phyloP scores from a whole-genome alignment of 2,797 vertebrate species.

The Alectoris magna region DNA sequence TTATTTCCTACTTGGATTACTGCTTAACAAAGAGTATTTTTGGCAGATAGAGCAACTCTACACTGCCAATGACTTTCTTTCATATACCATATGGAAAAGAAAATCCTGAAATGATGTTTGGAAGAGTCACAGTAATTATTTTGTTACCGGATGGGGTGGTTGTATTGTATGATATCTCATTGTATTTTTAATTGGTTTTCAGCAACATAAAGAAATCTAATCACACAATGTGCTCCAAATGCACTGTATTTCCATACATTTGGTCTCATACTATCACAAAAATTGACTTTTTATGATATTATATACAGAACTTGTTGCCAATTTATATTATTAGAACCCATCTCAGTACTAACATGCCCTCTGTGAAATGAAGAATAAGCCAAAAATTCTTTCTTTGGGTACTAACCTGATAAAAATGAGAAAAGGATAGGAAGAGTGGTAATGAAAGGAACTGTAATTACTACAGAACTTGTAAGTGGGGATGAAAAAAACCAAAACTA shows the following conservation, averaged over 20 bases:
- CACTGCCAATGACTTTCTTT: conserved; percentile 34
- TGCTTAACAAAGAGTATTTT: conserved; percentile 49
- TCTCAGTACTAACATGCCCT: background rate
- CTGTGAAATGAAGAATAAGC: background rate
- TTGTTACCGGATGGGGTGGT: background rate
- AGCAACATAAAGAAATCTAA: conserved; percentile 24
- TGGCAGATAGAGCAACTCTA: conserved; percentile 24
- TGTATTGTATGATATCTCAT: background rate
- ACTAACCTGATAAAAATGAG: background rate
- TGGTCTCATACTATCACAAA: background rate
- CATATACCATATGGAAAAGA: conserved; percentile 24
- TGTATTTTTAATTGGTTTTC: conserved; percentile 52
- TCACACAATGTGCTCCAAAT: background rate
- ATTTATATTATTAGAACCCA: background rate
- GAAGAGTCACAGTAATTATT: conserved; percentile 17
- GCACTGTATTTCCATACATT: background rate
- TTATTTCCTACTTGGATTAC: conserved; percentile 65
- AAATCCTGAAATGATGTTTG: conserved; percentile 40
- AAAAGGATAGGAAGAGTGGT: background rate
- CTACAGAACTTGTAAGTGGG: background rate
- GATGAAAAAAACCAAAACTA: background rate
- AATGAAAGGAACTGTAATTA: background rate
- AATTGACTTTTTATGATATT: conserved; percentile 13
- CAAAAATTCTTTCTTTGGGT: background rate
- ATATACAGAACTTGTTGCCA: background rate